Percentiles rank a stretch among this genome's conserved stretches.
phyloP scores from a whole-genome alignment of 1,140 invertebrate species.

The Drosophila mauritiana region DNA sequence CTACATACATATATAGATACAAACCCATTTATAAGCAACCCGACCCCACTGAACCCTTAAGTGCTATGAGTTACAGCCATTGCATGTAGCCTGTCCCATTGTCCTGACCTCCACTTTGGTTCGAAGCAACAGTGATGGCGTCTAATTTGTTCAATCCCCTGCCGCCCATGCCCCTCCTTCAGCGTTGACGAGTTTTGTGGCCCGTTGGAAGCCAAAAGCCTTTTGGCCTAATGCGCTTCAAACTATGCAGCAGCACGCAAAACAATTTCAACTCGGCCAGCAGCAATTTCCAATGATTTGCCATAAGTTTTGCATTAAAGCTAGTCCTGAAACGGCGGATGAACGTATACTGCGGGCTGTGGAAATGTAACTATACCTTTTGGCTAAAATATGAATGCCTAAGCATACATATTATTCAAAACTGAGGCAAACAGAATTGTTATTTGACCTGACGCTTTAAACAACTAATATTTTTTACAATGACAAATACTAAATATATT shows the following conservation, averaged over 20 bases:
- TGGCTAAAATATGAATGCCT: neutral
- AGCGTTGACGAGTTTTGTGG: neutral
- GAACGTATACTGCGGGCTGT: neutral
- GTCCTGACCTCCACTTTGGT: slow-evolving; percentile 32
- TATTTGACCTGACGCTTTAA: too few species aligned
- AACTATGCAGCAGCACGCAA: slow-evolving; percentile 70
- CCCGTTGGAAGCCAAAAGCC: slow-evolving; percentile 10
- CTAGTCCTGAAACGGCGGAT: neutral
- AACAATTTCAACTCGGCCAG: slow-evolving; percentile 47
- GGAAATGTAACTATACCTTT: too few species aligned
- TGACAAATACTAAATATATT: too few species aligned
- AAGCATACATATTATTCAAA: too few species aligned
- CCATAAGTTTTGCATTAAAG: slow-evolving; percentile 37
- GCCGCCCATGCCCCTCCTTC: neutral
- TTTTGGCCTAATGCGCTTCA: slow-evolving; percentile 50
- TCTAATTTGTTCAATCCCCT: slow-evolving; percentile 26
- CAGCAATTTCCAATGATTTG: slow-evolving; percentile 42
- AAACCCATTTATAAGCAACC: neutral
- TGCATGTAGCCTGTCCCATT: slow-evolving; percentile 29
- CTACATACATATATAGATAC: neutral
- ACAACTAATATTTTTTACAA: too few species aligned
- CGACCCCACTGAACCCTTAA: slow-evolving; percentile 42
- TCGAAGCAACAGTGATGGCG: slow-evolving; percentile 34
- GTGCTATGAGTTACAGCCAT: slow-evolving; percentile 47
- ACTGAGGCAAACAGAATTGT: too few species aligned